Evolutionary conservation across 2,888 invertebrate species (phyloP).

Genomic region (Hirtodrosophila trivittata): DNA sequence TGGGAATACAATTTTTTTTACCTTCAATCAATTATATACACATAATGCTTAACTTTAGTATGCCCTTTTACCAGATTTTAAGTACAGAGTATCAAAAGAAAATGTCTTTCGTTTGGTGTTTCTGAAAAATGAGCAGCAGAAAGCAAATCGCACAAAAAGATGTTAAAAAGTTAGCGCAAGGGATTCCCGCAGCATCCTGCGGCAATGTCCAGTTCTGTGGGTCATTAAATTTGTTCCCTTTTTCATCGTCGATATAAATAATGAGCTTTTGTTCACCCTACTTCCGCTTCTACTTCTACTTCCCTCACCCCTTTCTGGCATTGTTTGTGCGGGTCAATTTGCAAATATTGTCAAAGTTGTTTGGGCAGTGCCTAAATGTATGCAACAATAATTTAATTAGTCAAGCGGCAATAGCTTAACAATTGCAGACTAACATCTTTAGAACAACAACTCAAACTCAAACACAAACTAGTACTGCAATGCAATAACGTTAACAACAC

Average conservation of each 20-base stretch:
- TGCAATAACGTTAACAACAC: slow-evolving; percentile 1
- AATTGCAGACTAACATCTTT: not conserved
- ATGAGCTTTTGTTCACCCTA: slow-evolving; percentile 46
- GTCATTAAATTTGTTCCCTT: slow-evolving; percentile 65
- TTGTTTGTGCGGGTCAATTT: slow-evolving; percentile 31
- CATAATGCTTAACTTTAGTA: not conserved
- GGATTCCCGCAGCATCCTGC: slow-evolving; percentile 35
- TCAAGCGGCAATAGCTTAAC: slow-evolving; percentile 3
- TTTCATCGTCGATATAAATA: slow-evolving; percentile 63
- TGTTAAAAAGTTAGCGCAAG: slow-evolving; percentile 45
- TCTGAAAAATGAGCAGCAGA: slow-evolving; percentile 40
- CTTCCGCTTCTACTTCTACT: slow-evolving; percentile 3
- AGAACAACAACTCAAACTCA: not conserved
- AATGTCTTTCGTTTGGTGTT: not conserved
- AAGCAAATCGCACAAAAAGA: slow-evolving; percentile 28
- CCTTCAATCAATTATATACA: no score
- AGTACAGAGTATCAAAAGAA: not conserved
- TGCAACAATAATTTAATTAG: slow-evolving; percentile 20
- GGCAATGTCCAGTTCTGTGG: slow-evolving; percentile 52
- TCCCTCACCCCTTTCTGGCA: not conserved
- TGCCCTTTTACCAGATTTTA: no score
- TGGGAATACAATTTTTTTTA: no score
- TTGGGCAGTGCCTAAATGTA: slow-evolving; percentile 14
- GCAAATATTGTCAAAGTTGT: slow-evolving; percentile 43
- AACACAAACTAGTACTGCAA: not conserved